Percentiles rank a stretch among this genome's conserved stretches.
Conservation (phyloP, 1,140 invertebrate species). For the Tetraneura akinire region DNA sequence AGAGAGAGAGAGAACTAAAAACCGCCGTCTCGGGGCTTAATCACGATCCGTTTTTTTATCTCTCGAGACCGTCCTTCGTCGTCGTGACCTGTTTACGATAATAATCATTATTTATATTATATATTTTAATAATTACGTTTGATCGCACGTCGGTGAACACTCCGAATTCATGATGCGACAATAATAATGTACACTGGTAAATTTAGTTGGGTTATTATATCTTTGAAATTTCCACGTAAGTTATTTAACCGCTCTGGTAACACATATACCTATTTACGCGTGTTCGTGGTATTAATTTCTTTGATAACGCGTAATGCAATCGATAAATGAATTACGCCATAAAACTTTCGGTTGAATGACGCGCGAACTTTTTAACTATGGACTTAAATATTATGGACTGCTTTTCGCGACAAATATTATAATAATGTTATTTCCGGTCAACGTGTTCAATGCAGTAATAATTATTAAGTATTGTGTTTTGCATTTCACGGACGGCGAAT, state of each 20-base stretch:
- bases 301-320: too few species aligned
- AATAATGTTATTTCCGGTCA: slow-evolving; percentile 32
- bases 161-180: too few species aligned
- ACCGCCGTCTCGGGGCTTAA: too few species aligned
- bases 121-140: too few species aligned
- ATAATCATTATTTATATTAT: too few species aligned
- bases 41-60: not conserved
- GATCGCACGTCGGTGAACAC: not conserved
- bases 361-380: slow-evolving; percentile 10
- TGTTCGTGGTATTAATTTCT: too few species aligned
- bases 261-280: not conserved
- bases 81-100: not conserved
- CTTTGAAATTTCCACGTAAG: too few species aligned
- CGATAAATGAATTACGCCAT: not conserved
- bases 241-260: not conserved
- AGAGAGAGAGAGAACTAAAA: too few species aligned
- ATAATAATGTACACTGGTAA: too few species aligned
- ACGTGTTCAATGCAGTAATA: not conserved
- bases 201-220: too few species aligned
- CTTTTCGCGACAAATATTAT: not conserved
- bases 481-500: not conserved
- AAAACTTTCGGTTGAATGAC: not conserved
- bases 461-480: not conserved
- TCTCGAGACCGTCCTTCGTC: not conserved
- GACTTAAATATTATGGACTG: too few species aligned